A percentile compares a stretch with the other conserved stretches of the same genome.
Evolutionary conservation across 2,888 invertebrate genomes (phyloP).

Genomic region (Tolmerus cingulatus): DNA sequence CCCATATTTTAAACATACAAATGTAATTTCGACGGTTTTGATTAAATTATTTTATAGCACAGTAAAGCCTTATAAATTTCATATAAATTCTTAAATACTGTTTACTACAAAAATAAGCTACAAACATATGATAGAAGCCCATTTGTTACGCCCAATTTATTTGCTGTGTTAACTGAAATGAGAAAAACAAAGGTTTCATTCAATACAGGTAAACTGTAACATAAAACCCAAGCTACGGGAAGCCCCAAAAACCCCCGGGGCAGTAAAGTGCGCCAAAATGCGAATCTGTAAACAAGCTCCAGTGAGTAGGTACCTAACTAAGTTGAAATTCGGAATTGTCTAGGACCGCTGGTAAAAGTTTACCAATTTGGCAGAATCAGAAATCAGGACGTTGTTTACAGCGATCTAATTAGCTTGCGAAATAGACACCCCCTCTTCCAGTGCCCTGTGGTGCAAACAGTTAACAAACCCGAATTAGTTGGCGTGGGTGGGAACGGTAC

Average conservation of each 20-base stretch:
- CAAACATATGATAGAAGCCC: neutral
- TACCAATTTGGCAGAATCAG: neutral
- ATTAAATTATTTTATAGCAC: too few species aligned
- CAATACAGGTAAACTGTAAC: neutral
- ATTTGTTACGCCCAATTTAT: neutral
- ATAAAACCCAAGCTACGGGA: neutral
- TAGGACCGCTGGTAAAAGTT: neutral
- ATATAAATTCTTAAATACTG: neutral
- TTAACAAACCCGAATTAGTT: neutral
- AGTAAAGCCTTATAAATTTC: neutral
- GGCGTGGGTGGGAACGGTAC: neutral
- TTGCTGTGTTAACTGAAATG: neutral
- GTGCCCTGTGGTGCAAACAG: neutral
- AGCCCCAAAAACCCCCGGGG: neutral
- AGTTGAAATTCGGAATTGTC: neutral
- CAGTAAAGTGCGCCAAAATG: neutral
- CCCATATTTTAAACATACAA: too few species aligned
- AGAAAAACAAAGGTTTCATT: neutral
- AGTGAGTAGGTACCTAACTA: neutral
- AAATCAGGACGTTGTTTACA: neutral
- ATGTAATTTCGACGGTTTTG: too few species aligned
- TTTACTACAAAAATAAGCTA: neutral
- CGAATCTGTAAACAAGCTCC: neutral
- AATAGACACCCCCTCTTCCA: neutral
- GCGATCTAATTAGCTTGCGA: neutral